A percentile compares a stretch with the other conserved stretches of the same genome.
Evolutionary conservation across 2,797 vertebrate genomes (phyloP).

Genomic region (Microhierax caerulescens): DNA sequence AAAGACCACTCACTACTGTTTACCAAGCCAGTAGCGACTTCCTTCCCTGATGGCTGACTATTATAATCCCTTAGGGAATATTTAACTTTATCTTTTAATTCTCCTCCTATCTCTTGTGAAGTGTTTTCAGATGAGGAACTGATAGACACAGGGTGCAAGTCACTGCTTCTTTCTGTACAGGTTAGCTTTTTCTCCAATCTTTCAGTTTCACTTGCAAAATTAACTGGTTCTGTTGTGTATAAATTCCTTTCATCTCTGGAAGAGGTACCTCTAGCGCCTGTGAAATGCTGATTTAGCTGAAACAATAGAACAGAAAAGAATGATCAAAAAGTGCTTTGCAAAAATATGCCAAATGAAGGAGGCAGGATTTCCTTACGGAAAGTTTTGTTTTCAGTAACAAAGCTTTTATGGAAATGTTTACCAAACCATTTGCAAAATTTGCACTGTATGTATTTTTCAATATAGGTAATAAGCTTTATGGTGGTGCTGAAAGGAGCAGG

Average conservation of each 20-base stretch:
- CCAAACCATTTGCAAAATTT: slow-evolving; percentile 45
- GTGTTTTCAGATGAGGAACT: slow-evolving; percentile 50
- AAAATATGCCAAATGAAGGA: slow-evolving; percentile 39
- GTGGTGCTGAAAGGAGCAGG: slow-evolving; percentile 3
- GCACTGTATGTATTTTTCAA: slow-evolving; percentile 57
- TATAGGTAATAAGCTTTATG: slow-evolving; percentile 53
- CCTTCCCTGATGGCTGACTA: slow-evolving; percentile 20
- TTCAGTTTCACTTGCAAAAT: slow-evolving; percentile 70
- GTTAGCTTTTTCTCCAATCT: slow-evolving; percentile 50
- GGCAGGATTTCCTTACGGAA: slow-evolving; percentile 20
- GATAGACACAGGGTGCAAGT: slow-evolving; percentile 50
- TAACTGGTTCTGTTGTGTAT: slow-evolving; percentile 59
- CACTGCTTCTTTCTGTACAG: slow-evolving; percentile 26
- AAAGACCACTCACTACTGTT: not conserved
- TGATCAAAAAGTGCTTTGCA: slow-evolving; percentile 51
- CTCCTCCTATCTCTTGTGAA: slow-evolving; percentile 32
- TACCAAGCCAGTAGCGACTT: slow-evolving; percentile 11
- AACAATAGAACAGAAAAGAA: slow-evolving; percentile 70
- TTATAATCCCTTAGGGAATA: slow-evolving; percentile 31
- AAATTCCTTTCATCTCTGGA: slow-evolving; percentile 69
- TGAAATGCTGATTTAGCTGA: slow-evolving; percentile 76
- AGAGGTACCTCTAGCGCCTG: slow-evolving; percentile 66
- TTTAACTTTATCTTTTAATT: slow-evolving; percentile 41
- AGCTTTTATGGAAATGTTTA: slow-evolving; percentile 31
- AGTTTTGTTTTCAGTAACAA: slow-evolving; percentile 53